phyloP scores from a whole-genome alignment of 37 sponge, comb jelly and placozoan species.

The Chondrilla cf. caribensis region DNA sequence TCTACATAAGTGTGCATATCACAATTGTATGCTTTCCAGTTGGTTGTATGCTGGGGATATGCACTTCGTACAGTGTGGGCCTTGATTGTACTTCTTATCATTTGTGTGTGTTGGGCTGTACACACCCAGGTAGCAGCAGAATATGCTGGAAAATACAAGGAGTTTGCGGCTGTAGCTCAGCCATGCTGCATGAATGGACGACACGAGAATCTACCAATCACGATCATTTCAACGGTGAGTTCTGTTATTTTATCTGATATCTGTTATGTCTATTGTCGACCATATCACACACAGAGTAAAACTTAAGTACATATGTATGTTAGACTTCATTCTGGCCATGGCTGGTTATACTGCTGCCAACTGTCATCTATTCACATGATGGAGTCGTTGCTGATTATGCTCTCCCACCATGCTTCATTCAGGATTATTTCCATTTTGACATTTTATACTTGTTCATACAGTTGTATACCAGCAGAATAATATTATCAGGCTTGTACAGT shows the following conservation, averaged over 20 bases:
- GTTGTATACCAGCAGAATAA: neutral
- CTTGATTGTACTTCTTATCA: constrained; percentile 11
- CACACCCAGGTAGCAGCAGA: neutral
- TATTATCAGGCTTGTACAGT: neutral
- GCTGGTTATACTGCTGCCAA: neutral
- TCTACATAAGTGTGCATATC: neutral
- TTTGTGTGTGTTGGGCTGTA: constrained; percentile 12
- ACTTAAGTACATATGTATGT: neutral
- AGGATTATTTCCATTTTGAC: too few relatives aligned
- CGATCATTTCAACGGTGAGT: constrained; percentile 62
- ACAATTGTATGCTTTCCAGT: too few relatives aligned
- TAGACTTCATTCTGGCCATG: neutral
- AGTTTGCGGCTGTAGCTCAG: constrained; percentile 77
- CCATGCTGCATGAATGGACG: constrained; percentile 52
- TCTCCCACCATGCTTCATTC: too few relatives aligned
- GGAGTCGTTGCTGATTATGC: too few relatives aligned
- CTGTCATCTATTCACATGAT: neutral
- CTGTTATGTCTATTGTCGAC: too few relatives aligned
- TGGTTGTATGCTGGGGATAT: too few relatives aligned
- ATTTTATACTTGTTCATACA: neutral
- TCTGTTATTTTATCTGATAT: too few relatives aligned
- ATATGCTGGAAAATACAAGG: constrained; percentile 40
- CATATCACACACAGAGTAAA: too few relatives aligned
- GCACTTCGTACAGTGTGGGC: too few relatives aligned
- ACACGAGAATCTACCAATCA: constrained; percentile 45